Evolutionary conservation across 2,797 vertebrate species (phyloP), one percentile per base, ranked within the genome.

Genomic region (Lepilemur septentrionalis): DNA sequence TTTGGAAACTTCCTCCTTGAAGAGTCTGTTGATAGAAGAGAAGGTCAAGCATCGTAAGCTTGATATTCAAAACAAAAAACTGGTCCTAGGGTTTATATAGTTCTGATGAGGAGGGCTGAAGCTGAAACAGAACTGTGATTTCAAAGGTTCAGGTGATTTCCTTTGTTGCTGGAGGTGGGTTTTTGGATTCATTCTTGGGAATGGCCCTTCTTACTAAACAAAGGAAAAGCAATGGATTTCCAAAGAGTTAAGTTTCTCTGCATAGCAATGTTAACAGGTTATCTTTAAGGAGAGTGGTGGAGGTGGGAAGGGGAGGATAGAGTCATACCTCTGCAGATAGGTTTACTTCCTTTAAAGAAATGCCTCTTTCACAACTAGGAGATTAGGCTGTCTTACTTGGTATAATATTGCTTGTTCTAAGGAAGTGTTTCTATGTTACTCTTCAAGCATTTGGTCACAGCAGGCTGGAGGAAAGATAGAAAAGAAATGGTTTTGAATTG

Each of bases 191-290:
- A 41, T 89, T 90, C 73, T 96, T 91, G 46, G 79, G 65, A 96
- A 87, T 89, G 59, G 17, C 63, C 61, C 22, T 96, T 95, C 46
- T 85, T 63, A 95, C 91, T 95, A 94, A 95, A n/a, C 78, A 96
- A 95, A 97, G 43, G 50, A 91, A 84, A 72, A n/a, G n/a, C n/a
- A 85, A 57, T 75, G 65, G 76, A 95, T 96, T 97, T 95, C 96
- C 95, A 95, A 92, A 97, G 94, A 95, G 38, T 73, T 38, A 59
- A 86, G 38, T 78, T 69, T 83, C 69, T 92, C 78, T 75, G 67
- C 3, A 61, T 89, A 80, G 93, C 78, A 93, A 41, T 83, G 67
- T 79, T 93, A 79, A 57, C 82, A 91, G 67, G 14, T 93, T 79
- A 41, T 70, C 63, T 57, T 84, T 76, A 82, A n/a, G 2, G n/a